phyloP scores from a whole-genome alignment of 2,113 vertebrate genomes.

The Corythaeola cristata region DNA sequence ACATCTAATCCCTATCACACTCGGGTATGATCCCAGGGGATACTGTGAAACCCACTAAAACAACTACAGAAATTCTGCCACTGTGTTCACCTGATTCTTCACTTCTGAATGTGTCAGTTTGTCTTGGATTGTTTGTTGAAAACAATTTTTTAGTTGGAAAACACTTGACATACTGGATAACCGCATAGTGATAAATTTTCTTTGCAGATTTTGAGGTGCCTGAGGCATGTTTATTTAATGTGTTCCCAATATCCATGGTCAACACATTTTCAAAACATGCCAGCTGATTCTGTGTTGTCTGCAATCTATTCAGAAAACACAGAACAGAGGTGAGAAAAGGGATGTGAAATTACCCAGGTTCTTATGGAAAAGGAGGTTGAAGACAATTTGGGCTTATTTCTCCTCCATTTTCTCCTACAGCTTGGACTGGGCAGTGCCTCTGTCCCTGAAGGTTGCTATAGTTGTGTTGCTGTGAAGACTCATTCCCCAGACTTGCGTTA shows the following conservation, averaged over 20 bases:
- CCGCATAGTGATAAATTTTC: not conserved
- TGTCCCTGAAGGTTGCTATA: not conserved
- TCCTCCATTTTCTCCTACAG: not conserved
- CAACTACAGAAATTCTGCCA: not conserved
- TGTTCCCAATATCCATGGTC: not conserved
- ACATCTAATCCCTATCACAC: not conserved
- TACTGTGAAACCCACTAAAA: not conserved
- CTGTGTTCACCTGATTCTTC: not conserved
- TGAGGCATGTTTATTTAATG: not conserved
- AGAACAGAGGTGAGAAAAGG: not conserved
- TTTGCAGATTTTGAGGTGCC: not conserved
- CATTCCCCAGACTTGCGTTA: not conserved
- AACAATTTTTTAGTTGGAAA: not conserved
- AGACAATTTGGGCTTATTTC: not conserved
- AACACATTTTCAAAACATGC: not conserved
- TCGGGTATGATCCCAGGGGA: not conserved
- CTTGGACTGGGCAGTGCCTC: not conserved
- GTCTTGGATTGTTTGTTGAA: not conserved
- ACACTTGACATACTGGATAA: not conserved
- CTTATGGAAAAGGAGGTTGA: not conserved
- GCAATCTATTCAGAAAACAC: not conserved
- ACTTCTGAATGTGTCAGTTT: not conserved
- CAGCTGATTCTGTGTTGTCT: not conserved
- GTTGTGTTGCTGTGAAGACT: not conserved
- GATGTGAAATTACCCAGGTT: not conserved